Conservation (phyloP, 2,113 vertebrate genomes). For the Macrotis lagotis region DNA sequence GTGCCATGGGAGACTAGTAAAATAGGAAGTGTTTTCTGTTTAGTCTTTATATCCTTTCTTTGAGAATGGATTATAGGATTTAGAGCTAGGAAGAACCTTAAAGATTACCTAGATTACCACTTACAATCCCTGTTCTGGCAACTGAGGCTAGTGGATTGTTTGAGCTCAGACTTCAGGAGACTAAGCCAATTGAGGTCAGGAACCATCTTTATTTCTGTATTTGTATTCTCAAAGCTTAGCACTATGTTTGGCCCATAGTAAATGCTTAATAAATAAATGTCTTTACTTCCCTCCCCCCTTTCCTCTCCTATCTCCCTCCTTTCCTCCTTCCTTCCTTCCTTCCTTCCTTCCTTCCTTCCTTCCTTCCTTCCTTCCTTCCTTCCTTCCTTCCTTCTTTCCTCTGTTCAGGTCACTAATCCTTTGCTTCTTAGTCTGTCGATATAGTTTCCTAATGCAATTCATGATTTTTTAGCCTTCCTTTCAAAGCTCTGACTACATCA, state of each 20-base stretch:
- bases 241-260: neutral
- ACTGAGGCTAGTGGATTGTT: neutral
- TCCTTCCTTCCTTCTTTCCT: no score
- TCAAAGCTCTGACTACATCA: neutral
- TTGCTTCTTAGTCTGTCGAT: slow-evolving; percentile 6
- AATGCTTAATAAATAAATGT: neutral
- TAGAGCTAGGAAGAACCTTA: neutral
- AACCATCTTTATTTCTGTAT: neutral
- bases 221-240: neutral
- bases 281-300: neutral
- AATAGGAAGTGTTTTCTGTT: neutral
- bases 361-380: no score
- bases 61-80: neutral
- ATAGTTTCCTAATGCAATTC: neutral
- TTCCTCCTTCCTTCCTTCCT: neutral
- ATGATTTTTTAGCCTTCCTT: slow-evolving; percentile 12
- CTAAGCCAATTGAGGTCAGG: neutral
- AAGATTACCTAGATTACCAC: neutral
- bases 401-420: neutral
- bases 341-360: neutral
- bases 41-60: neutral
- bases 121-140: neutral
- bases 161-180: neutral
- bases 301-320: no score
- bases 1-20: neutral